Percentiles rank a stretch among this genome's conserved stretches.
Conservation (phyloP, 1,140 invertebrate genomes). For the Trichoplusia ni region DNA sequence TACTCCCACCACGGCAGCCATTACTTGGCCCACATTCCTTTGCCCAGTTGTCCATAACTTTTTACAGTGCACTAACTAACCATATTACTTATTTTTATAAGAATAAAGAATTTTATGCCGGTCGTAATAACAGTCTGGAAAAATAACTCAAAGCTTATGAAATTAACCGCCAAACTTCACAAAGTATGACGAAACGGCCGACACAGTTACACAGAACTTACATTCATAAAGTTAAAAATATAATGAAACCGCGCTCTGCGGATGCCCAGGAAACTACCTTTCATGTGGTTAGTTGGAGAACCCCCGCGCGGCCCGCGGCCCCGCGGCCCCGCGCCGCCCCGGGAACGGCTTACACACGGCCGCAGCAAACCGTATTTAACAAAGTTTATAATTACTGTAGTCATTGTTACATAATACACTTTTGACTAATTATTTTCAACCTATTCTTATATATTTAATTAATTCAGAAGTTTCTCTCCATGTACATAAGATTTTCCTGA, state of each 20-base stretch:
- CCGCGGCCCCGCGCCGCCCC: background rate
- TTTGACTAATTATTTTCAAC: background rate
- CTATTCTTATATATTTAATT: background rate
- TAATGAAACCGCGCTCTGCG: constrained; percentile 22
- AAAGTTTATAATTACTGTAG: constrained; percentile 20
- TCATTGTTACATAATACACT: background rate
- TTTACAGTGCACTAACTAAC: too few relatives aligned
- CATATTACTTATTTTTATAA: too few relatives aligned
- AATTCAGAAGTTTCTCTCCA: background rate
- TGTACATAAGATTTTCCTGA: constrained; percentile 5
- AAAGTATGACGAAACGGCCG: constrained; percentile 21
- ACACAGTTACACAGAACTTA: constrained; percentile 21
- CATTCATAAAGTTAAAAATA: constrained; percentile 32
- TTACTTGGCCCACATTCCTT: too few relatives aligned
- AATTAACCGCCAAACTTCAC: constrained; percentile 5
- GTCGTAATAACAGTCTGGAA: too few relatives aligned
- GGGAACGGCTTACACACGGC: constrained; percentile 7
- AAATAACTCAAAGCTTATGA: constrained; percentile 9
- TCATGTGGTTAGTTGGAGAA: constrained; percentile 27
- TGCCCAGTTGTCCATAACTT: too few relatives aligned
- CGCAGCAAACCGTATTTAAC: constrained; percentile 1
- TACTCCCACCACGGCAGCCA: too few relatives aligned
- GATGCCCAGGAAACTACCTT: constrained; percentile 22
- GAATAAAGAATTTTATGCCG: too few relatives aligned
- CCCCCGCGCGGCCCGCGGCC: background rate